phyloP scores from a whole-genome alignment of 2,888 invertebrate species.

The Dicroscelio sp. region DNA sequence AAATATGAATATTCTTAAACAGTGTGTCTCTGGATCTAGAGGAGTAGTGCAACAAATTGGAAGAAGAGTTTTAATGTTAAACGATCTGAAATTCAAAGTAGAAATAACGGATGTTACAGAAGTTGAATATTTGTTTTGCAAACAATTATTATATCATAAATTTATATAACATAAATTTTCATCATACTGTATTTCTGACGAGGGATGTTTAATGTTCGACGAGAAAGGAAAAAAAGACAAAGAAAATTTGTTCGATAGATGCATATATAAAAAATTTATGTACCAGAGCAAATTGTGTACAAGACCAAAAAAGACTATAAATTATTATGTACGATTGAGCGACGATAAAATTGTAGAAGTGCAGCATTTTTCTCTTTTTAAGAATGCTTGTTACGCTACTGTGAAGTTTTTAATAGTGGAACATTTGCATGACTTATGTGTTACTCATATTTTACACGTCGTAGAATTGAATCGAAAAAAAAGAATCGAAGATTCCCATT shows the following conservation, averaged over 20 bases:
- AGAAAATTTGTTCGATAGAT: background rate
- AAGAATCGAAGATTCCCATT: background rate
- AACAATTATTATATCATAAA: no score
- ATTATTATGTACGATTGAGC: constrained; percentile 5
- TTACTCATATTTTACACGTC: background rate
- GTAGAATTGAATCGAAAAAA: background rate
- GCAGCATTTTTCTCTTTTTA: background rate
- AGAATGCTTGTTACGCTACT: background rate
- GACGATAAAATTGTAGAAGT: background rate
- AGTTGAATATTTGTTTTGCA: background rate
- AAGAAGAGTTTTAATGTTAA: constrained; percentile 17
- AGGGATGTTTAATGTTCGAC: constrained; percentile 10
- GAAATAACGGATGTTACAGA: constrained; percentile 1
- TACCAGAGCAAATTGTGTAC: constrained; percentile 13
- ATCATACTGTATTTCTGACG: background rate
- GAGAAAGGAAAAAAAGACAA: background rate
- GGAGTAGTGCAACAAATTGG: constrained; percentile 44
- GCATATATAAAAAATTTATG: constrained; percentile 4
- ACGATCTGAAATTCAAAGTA: constrained; percentile 20
- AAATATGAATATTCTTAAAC: constrained; percentile 40
- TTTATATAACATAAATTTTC: background rate
- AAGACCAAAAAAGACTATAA: no score
- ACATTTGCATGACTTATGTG: background rate
- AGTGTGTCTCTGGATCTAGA: constrained; percentile 30
- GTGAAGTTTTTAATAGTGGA: background rate